Evolutionary conservation across 2,113 vertebrate genomes (phyloP), one percentile per base, ranked within the genome.

Genomic region (Lamprotornis superbus): DNA sequence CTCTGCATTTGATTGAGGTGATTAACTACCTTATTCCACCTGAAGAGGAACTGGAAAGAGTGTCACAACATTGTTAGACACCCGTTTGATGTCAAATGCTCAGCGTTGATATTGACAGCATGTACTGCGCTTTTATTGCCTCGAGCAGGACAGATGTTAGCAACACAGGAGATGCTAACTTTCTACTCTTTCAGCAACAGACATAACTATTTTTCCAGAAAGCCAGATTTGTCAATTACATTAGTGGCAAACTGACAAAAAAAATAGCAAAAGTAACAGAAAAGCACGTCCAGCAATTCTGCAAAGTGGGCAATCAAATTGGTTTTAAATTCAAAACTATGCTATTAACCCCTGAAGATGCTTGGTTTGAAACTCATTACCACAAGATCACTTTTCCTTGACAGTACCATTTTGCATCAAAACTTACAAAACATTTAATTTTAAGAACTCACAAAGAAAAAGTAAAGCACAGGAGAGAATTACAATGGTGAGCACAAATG

Each of bases 51-150:
- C 17, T 78, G 46, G 28, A 96, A 92, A 89, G 70, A 73, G 83
- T 93, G 59, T 78, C 61, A 63, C 52, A 85, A 42, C 31, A 37
- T 11, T 84, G 69, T 40, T 59, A 65, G 71, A 50, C 86, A 96
- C 83, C 87, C 96, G 91, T 70, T 96, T 18, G 12, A 52, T 85
- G 88, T 79, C 95, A 97, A 93, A 89, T 19, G 37, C 53, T 87
- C 25, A 73, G 35, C 1, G 0, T 0, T 53, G 59, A 82, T 92
- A 93, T 63, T 90, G 89, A 93, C 92, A 97, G 82, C 31, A 70
- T 27, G 77, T 83, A 87, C 49, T 65, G 30, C 7, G 0, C 39
- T 94, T 81, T 83, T 75, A 92, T 63, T 75, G 69, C 49, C 86
- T 97, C 21, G 6, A 83, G 70, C 33, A 65, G 49, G 64, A 65